phyloP scores from a whole-genome alignment of 1,140 invertebrate genomes.

The Thereuonema tuberculata region DNA sequence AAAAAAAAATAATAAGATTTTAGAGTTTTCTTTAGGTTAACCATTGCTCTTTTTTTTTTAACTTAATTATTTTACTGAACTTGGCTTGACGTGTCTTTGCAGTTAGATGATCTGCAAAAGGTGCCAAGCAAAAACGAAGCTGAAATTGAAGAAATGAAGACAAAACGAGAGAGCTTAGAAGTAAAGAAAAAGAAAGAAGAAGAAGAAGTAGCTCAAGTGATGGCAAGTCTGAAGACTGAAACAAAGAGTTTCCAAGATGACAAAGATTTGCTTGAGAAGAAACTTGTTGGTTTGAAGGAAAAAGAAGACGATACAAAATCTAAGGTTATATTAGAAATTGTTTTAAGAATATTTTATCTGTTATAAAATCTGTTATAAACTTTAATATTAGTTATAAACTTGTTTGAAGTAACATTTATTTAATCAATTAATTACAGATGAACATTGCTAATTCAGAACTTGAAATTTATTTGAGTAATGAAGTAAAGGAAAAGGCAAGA shows the following conservation, averaged over 20 bases:
- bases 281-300: conserved; percentile 23
- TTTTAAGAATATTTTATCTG: no score
- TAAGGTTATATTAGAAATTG: conserved; percentile 37
- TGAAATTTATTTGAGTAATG: conserved; percentile 60
- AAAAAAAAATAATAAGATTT: no score
- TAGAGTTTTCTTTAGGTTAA: no score
- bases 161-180: conserved; percentile 9
- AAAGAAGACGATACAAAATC: conserved; percentile 26
- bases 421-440: no score
- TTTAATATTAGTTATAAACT: no score
- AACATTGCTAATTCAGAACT: conserved; percentile 66
- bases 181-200: conserved; percentile 13
- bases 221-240: conserved; percentile 14
- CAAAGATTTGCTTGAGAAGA: conserved; percentile 19
- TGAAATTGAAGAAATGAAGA: neutral
- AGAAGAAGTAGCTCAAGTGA: conserved; percentile 10
- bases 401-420: no score
- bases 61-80: no score
- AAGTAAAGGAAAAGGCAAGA: conserved; percentile 58
- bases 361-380: no score
- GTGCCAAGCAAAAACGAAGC: neutral
- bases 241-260: conserved; percentile 22
- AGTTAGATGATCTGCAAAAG: conserved; percentile 11
- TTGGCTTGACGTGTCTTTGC: no score
- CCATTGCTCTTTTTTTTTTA: no score